Percentiles rank a stretch among this genome's conserved stretches.
phyloP scores from a whole-genome alignment of 2,888 invertebrate species.

The Mythimna albipuncta region DNA sequence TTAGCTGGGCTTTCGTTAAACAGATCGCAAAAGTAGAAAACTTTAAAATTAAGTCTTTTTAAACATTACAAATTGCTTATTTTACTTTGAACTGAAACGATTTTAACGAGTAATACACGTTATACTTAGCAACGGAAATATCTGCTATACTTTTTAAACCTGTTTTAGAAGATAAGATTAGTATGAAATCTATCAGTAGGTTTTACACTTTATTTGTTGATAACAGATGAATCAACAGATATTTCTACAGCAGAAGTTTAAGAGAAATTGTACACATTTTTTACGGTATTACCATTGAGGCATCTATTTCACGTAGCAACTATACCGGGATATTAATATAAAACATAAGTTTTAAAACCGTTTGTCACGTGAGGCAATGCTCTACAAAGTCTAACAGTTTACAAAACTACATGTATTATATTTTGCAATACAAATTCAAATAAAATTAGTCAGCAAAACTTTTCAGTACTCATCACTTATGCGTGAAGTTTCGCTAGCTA shows the following conservation, averaged over 20 bases:
- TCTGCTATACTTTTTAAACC: not conserved
- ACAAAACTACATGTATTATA: not conserved
- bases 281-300: no score
- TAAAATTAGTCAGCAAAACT: not conserved
- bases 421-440: not conserved
- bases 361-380: not conserved
- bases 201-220: not conserved
- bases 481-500: not conserved
- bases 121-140: slow-evolving; percentile 8
- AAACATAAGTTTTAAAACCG: no score
- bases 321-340: no score
- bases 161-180: not conserved
- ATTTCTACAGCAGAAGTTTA: slow-evolving; percentile 10
- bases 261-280: no score
- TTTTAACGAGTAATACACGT: slow-evolving; percentile 24
- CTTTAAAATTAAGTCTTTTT: not conserved
- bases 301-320: no score
- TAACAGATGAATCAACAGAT: slow-evolving; percentile 1
- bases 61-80: not conserved
- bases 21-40: slow-evolving; percentile 1
- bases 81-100: slow-evolving; percentile 2
- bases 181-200: not conserved
- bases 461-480: not conserved
- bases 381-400: slow-evolving; percentile 1
- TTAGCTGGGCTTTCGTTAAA: not conserved